Conservation (phyloP, 2,113 vertebrate species). For the Ascaphus truei region DNA sequence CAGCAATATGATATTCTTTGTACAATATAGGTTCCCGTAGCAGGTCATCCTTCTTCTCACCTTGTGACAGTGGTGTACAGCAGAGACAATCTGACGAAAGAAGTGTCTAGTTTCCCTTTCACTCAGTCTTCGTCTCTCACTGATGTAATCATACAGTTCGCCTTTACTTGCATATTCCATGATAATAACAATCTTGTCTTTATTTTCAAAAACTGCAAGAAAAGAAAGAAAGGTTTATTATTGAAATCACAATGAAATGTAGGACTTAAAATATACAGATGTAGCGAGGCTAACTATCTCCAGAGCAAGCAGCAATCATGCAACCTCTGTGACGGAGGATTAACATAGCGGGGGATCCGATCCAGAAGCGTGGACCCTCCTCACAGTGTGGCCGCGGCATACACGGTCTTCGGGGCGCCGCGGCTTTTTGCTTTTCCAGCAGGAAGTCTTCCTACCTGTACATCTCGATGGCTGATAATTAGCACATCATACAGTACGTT, state of each 20-base stretch:
- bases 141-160: constrained; percentile 96
- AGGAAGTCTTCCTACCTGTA: too few relatives aligned
- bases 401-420: too few relatives aligned
- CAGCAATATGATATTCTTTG: not conserved
- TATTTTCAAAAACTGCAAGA: constrained; percentile 91
- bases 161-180: constrained; percentile 94
- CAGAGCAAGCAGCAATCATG: too few relatives aligned
- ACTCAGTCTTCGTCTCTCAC: constrained; percentile 81
- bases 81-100: constrained; percentile 95
- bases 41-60: constrained; percentile 49
- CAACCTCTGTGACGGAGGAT: too few relatives aligned
- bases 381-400: too few relatives aligned
- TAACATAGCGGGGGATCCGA: too few relatives aligned
- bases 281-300: too few relatives aligned
- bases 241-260: constrained; percentile 12
- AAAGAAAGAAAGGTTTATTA: constrained; percentile 19
- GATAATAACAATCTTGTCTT: constrained; percentile 98
- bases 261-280: too few relatives aligned
- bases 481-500: too few relatives aligned
- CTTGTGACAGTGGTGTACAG: constrained; percentile 97
- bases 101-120: constrained; percentile 93
- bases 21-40: not conserved
- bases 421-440: too few relatives aligned
- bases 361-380: too few relatives aligned
- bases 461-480: too few relatives aligned